Evolutionary conservation across 2,113 vertebrate species (phyloP).

Genomic region (Ageneiosus marmoratus): DNA sequence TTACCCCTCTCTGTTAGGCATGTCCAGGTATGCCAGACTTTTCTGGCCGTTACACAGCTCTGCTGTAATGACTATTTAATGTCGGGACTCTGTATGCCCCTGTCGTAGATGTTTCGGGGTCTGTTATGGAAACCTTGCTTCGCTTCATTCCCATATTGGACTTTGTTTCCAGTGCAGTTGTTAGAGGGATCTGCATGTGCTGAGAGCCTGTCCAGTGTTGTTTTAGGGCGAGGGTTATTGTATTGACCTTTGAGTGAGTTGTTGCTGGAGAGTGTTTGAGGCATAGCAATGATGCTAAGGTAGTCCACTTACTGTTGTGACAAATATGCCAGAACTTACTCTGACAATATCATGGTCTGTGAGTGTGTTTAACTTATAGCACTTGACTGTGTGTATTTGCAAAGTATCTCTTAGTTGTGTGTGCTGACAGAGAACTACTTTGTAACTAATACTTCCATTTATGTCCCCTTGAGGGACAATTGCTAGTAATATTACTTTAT

Average conservation of each 20-base stretch:
- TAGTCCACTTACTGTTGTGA: constrained; percentile 39
- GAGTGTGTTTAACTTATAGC: constrained; percentile 26
- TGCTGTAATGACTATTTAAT: constrained; percentile 37
- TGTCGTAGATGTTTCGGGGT: constrained; percentile 40
- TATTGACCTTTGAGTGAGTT: constrained; percentile 14
- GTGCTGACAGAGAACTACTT: not conserved
- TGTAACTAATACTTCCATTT: constrained; percentile 1
- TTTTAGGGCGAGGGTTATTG: constrained; percentile 33
- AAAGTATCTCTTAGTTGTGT: constrained; percentile 17
- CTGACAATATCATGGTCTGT: constrained; percentile 20
- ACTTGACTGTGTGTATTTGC: constrained; percentile 8
- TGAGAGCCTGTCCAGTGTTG: constrained; percentile 20
- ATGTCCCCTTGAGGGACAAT: not conserved
- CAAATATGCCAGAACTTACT: constrained; percentile 25
- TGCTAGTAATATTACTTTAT: not conserved
- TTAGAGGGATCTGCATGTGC: constrained; percentile 28
- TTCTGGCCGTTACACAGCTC: constrained; percentile 32
- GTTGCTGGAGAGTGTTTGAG: constrained; percentile 10
- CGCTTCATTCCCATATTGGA: constrained; percentile 4
- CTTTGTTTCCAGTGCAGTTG: constrained; percentile 38
- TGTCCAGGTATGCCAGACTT: constrained; percentile 33
- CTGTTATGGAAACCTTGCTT: constrained; percentile 43
- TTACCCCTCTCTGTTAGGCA: constrained; percentile 35
- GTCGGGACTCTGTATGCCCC: constrained; percentile 30
- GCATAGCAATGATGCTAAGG: constrained; percentile 3